A percentile compares a stretch with the other conserved stretches of the same genome.
Conservation (phyloP, 2,888 invertebrate species). For the Phoenoteleia sp. region DNA sequence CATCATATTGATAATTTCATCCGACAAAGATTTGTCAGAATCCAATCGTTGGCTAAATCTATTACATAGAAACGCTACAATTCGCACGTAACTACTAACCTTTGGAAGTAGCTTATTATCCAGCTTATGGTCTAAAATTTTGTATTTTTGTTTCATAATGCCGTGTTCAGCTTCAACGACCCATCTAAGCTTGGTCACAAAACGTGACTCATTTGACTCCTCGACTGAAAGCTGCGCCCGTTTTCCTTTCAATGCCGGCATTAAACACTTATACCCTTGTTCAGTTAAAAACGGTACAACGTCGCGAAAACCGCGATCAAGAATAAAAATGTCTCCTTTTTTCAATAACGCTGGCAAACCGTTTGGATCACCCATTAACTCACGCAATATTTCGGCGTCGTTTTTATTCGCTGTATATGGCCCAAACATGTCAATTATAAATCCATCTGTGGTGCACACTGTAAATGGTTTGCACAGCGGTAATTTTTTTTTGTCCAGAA, state of each 20-base stretch:
- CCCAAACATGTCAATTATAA: constrained; percentile 35
- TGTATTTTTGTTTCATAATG: too few species aligned
- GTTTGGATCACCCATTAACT: neutral
- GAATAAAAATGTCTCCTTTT: constrained; percentile 9
- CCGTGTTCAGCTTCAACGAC: too few species aligned
- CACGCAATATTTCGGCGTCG: constrained; percentile 2
- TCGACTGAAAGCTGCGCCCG: constrained; percentile 40
- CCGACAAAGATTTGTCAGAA: too few species aligned
- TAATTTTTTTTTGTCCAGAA: constrained; percentile 68
- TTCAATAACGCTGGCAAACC: neutral
- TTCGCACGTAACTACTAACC: too few species aligned
- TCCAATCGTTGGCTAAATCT: too few species aligned
- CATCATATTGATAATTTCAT: too few species aligned
- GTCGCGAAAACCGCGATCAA: constrained; percentile 37
- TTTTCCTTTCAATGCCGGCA: constrained; percentile 46
- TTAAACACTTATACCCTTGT: constrained; percentile 43
- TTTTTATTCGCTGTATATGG: constrained; percentile 7
- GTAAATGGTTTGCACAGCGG: constrained; percentile 53
- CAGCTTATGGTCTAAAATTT: too few species aligned
- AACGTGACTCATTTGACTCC: constrained; percentile 71
- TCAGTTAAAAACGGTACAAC: constrained; percentile 29
- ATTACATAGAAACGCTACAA: too few species aligned
- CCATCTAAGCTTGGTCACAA: constrained; percentile 72
- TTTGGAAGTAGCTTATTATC: too few species aligned
- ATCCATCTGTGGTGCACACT: constrained; percentile 49